phyloP scores from a whole-genome alignment of 2,797 vertebrate species.

The Spinibarbus caldwelli region DNA sequence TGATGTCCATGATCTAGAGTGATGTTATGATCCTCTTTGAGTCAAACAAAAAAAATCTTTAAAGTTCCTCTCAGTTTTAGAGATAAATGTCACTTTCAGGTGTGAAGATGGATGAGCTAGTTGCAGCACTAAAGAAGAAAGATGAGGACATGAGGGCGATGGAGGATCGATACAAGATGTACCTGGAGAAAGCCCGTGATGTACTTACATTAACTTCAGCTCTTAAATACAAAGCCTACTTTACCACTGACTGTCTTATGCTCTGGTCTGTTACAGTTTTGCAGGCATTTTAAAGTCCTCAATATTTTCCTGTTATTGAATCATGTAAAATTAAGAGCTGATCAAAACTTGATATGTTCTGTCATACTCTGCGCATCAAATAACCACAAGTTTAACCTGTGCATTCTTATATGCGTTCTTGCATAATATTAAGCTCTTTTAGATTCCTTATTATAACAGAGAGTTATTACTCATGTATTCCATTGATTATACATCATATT shows the following conservation, averaged over 20 bases:
- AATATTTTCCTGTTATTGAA: not conserved
- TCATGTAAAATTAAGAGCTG: not conserved
- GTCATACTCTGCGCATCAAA: not conserved
- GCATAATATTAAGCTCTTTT: not conserved
- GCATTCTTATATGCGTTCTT: not conserved
- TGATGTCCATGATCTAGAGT: not conserved
- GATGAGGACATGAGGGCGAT: conserved; percentile 99
- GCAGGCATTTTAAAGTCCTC: not conserved
- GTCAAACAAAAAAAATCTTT: not conserved
- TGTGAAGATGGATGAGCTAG: conserved; percentile 89
- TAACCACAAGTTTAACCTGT: not conserved
- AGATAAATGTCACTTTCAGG: conserved; percentile 69
- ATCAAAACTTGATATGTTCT: not conserved
- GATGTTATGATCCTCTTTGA: not conserved
- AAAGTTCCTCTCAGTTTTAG: not conserved
- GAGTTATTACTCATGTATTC: not conserved
- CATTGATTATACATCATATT: not conserved
- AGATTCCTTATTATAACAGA: not conserved
- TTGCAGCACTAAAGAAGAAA: conserved; percentile 93
- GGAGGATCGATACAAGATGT: conserved; percentile 99
- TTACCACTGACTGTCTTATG: not conserved
- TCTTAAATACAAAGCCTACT: not conserved
- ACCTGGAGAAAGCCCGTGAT: conserved; percentile 96
- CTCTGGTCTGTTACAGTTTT: not conserved
- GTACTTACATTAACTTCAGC: conserved; percentile 71